Evolutionary conservation across 2,797 vertebrate species (phyloP).

Genomic region (Cephalopachus bancanus): DNA sequence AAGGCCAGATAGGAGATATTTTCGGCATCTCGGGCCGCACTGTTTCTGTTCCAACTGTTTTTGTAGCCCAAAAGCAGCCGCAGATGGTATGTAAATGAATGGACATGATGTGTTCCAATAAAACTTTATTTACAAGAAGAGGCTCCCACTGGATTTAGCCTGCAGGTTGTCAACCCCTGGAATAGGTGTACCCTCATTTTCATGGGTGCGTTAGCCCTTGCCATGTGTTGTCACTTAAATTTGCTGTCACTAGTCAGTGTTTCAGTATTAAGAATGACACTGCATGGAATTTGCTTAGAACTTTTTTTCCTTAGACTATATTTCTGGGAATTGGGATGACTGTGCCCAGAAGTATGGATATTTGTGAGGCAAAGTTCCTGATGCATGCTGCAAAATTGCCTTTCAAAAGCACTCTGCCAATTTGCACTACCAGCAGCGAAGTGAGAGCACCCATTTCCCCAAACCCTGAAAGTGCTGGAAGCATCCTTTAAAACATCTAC

Average conservation of each 20-base stretch:
- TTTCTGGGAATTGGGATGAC: conserved; percentile 31
- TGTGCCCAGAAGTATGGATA: neutral
- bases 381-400: neutral
- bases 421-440: neutral
- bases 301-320: neutral
- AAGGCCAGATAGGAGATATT: neutral
- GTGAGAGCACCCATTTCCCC: neutral
- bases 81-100: too few relatives aligned
- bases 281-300: neutral
- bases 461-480: neutral
- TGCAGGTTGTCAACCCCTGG: neutral
- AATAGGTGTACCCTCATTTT: neutral
- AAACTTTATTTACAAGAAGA: conserved; percentile 64
- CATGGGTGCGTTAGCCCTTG: neutral
- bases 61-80: neutral
- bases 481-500: neutral
- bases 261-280: neutral
- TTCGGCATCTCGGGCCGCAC: neutral
- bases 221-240: neutral
- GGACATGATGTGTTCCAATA: neutral
- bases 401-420: neutral
- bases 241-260: neutral
- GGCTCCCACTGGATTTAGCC: neutral
- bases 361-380: conserved; percentile 1
- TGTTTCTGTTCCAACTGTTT: neutral